Base-by-base conservation (phyloP, 2,888 invertebrate species). In the Amiota communis region DNA sequence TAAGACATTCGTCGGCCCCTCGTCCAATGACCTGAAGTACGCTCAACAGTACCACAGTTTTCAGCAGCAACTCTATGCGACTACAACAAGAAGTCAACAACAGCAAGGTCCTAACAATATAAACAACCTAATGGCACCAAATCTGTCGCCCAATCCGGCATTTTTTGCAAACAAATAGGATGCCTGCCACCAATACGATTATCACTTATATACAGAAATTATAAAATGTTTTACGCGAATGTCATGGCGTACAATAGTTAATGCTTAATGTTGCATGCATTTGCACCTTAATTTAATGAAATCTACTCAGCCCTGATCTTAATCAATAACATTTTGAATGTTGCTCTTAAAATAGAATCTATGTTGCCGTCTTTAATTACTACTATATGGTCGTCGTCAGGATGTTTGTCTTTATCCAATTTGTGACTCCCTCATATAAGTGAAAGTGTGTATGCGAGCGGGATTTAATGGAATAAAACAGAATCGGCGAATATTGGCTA, bases 1-100 rank as follows among this genome's bases (percentile, higher is more conserved):
- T 74, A 95, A 11, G 17, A 11, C 95, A 80, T 97, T 96, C 88
- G 94, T 95, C 73, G 95, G 95, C 47, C 96, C 96, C 10, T 95
- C 94, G 47, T 95, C 96, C 74, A 94, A 95, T 65, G 97, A 97
- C 90, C 95, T 97, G 13, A 96, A 96, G 89, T 97, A 97, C 91
- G 97, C 97, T 86, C 96, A 96, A 90, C 97, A 97, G 92, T 97
- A 95, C 91, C 97, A 97, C 90, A 96, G 97, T 91, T 97, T 97
- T 92, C 97, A 97, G 88, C 97, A 97, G 89, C 97, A 97, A 90
- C 91, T 97, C 81, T 97, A 97, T 90, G 97, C 97, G 76, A 97
- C 97, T 11, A 93, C 93, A 79, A 94, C 95, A 57, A 91, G 94
- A 80, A 93, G 92, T 87, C 92, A 93, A 81, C 85, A 87, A 36